These are phyloP conservation scores for Lysandra coridon DNA, from an alignment of 2,888 invertebrate genomes.

Conservation along the genomic window DNA sequence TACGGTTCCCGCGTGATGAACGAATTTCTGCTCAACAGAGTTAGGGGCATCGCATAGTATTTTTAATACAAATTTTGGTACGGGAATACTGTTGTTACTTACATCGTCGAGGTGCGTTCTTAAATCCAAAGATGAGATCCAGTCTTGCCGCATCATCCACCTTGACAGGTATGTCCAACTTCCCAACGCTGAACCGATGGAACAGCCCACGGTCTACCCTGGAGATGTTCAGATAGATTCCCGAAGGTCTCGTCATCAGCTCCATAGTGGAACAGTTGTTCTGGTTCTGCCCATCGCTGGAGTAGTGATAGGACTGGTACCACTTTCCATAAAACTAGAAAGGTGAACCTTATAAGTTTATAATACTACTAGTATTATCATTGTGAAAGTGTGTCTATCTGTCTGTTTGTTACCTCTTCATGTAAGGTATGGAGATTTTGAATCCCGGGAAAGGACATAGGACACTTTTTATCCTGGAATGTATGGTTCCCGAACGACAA, in stretches of 20 bases:
- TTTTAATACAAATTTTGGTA: too few relatives aligned
- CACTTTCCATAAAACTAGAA: constrained; percentile 66
- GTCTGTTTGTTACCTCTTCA: too few relatives aligned
- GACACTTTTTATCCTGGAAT: too few relatives aligned
- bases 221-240: constrained; percentile 61
- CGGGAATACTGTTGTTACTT: constrained; percentile 40
- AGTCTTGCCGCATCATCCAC: constrained; percentile 53
- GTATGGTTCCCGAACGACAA: too few relatives aligned
- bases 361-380: too few relatives aligned
- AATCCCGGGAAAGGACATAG: too few relatives aligned
- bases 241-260: constrained; percentile 50
- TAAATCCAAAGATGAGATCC: constrained; percentile 54
- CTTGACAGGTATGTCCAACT: constrained; percentile 48
- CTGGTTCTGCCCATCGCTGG: constrained; percentile 57
- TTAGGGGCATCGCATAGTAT: background rate
- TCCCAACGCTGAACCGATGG: constrained; percentile 60
- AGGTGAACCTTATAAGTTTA: background rate
- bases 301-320: constrained; percentile 64
- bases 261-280: constrained; percentile 64
- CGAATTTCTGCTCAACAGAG: too few relatives aligned
- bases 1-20: too few relatives aligned
- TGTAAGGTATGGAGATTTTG: too few relatives aligned
- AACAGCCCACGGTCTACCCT: constrained; percentile 63
- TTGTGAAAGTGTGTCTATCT: too few relatives aligned
- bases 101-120: constrained; percentile 64